A percentile compares a stretch with the other conserved stretches of the same genome.
Evolutionary conservation across 2,113 vertebrate genomes (phyloP).

Genomic region (Notothenia coriiceps): DNA sequence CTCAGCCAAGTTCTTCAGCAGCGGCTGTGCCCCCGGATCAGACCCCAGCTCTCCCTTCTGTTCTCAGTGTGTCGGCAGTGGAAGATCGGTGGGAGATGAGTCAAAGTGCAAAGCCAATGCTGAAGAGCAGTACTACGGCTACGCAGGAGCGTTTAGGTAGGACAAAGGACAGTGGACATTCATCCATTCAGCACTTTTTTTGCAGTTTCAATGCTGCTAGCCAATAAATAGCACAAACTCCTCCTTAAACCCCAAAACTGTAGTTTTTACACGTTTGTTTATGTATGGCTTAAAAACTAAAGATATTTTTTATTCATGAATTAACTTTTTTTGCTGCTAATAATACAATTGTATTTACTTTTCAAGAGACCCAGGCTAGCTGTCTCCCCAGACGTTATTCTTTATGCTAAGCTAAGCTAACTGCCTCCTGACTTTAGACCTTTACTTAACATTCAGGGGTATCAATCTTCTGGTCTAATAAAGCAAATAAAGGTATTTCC

Average conservation of each 20-base stretch:
- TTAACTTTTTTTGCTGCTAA: not conserved
- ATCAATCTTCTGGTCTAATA: not conserved
- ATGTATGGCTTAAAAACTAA: not conserved
- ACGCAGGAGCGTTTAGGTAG: constrained; percentile 89
- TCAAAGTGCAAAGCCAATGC: constrained; percentile 83
- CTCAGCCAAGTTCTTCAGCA: constrained; percentile 83
- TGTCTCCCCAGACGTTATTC: not conserved
- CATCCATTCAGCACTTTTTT: not conserved
- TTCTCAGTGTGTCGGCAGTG: constrained; percentile 81
- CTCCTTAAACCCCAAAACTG: not conserved
- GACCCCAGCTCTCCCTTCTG: constrained; percentile 84
- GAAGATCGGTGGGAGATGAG: constrained; percentile 46
- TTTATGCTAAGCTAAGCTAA: not conserved
- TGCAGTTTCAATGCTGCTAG: not conserved
- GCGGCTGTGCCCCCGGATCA: constrained; percentile 90
- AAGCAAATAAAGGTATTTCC: not conserved
- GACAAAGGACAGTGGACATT: not conserved
- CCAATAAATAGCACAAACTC: not conserved
- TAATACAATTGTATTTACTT: not conserved
- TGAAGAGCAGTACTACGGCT: constrained; percentile 87
- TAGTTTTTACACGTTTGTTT: not conserved
- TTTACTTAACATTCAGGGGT: not conserved
- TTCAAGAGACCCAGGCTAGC: not conserved
- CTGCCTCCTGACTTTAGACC: not conserved
- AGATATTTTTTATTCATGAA: not conserved